Evolutionary conservation across 2,888 invertebrate genomes (phyloP).

Genomic region (Heliothis peltigera): DNA sequence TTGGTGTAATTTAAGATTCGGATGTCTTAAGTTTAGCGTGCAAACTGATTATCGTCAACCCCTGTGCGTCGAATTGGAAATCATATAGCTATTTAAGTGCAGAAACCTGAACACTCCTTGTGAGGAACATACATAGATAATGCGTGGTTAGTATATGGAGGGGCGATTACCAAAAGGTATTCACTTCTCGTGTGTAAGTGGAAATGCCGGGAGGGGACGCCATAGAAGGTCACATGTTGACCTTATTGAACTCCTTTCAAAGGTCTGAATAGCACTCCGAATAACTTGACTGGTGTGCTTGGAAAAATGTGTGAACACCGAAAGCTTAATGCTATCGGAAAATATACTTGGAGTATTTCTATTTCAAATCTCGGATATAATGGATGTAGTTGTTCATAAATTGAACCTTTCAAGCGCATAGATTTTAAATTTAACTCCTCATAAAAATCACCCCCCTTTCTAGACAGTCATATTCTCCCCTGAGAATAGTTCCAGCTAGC

Average conservation of each 20-base stretch:
- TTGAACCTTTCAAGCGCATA: neutral
- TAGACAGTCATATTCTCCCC: conserved; percentile 21
- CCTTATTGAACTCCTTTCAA: conserved; percentile 38
- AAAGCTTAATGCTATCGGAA: conserved; percentile 1
- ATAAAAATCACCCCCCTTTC: conserved; percentile 33
- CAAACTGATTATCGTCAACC: neutral
- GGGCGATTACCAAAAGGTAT: conserved; percentile 36
- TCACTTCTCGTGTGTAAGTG: conserved; percentile 37
- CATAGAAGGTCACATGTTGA: conserved; percentile 37
- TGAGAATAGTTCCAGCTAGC: conserved; percentile 11
- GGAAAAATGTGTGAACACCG: neutral
- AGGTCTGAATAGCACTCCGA: conserved; percentile 5
- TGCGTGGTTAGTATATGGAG: conserved; percentile 3
- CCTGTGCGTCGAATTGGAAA: no score
- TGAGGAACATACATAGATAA: neutral
- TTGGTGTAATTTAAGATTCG: no score
- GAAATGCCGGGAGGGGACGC: conserved; percentile 45
- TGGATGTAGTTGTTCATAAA: neutral
- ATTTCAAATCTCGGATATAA: neutral
- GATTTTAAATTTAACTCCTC: conserved; percentile 13
- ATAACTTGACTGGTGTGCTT: conserved; percentile 2
- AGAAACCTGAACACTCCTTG: neutral
- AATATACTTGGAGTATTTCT: neutral
- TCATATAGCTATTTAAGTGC: no score
- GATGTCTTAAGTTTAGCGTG: no score